Conservation (phyloP, 2,888 invertebrate species). For the Rapana venosa region DNA sequence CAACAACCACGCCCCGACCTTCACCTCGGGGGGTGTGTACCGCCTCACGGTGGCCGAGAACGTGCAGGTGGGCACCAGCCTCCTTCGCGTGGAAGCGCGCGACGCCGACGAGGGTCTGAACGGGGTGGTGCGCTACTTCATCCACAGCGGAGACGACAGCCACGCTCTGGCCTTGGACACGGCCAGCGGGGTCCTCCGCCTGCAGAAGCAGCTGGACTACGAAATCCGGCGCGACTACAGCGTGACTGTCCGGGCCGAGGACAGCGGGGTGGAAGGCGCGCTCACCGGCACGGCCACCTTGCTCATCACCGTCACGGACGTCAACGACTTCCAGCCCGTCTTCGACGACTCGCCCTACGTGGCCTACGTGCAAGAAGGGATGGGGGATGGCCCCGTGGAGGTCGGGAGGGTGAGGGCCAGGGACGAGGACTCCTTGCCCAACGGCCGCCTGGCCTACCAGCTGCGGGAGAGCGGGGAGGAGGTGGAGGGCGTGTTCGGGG, state of each 20-base stretch:
- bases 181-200: conserved; percentile 88
- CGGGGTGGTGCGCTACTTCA: conserved; percentile 88
- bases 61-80: conserved; percentile 88
- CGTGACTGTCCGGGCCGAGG: conserved; percentile 91
- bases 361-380: conserved; percentile 86
- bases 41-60: conserved; percentile 95
- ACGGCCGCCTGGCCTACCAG: conserved; percentile 94
- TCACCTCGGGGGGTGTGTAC: conserved; percentile 87
- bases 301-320: conserved; percentile 91
- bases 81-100: conserved; percentile 88
- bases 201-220: conserved; percentile 89
- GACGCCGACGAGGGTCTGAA: conserved; percentile 93
- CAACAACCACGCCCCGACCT: conserved; percentile 88
- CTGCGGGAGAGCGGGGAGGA: conserved; percentile 96
- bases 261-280: conserved; percentile 89
- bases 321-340: conserved; percentile 90
- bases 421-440: conserved; percentile 93
- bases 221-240: conserved; percentile 91
- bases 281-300: conserved; percentile 81
- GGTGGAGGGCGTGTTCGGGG: conserved; percentile 90
- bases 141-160: conserved; percentile 85
- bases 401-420: conserved; percentile 87
- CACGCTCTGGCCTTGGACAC: conserved; percentile 89
- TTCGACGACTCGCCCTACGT: conserved; percentile 89
- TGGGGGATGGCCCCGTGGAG: conserved; percentile 80